These are phyloP conservation scores for Brachymystax lenok DNA, from an alignment of 2,797 vertebrate genomes.

Conservation along the genomic window DNA sequence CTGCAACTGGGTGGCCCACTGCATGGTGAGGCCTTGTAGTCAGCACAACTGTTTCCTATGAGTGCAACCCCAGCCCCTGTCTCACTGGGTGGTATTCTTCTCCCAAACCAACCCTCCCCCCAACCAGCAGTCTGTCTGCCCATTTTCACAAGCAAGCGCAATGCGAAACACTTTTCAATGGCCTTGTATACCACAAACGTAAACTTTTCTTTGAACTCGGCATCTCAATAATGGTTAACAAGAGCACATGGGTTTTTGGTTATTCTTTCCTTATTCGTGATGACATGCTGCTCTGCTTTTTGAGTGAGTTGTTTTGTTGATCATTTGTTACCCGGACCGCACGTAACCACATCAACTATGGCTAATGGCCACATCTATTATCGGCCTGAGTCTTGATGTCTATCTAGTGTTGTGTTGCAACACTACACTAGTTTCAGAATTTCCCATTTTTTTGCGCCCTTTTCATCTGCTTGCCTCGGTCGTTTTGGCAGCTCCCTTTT, in stretches of 20 bases:
- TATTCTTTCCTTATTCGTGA: background rate
- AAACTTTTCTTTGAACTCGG: constrained; percentile 18
- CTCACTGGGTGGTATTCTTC: constrained; percentile 81
- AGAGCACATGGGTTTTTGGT: background rate
- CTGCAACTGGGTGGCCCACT: constrained; percentile 78
- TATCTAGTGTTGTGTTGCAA: background rate
- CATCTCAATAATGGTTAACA: constrained; percentile 12
- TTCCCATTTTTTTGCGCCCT: background rate
- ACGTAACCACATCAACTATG: background rate
- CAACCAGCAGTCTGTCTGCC: constrained; percentile 35
- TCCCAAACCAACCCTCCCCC: constrained; percentile 45
- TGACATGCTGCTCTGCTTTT: background rate
- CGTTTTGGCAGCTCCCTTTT: background rate
- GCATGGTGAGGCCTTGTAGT: constrained; percentile 79
- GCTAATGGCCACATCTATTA: background rate
- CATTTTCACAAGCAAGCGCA: constrained; percentile 48
- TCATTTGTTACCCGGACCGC: background rate
- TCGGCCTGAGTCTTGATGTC: background rate
- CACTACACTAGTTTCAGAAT: background rate
- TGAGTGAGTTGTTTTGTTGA: background rate
- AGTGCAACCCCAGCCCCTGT: constrained; percentile 53
- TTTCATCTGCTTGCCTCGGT: background rate
- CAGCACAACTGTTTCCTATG: constrained; percentile 81
- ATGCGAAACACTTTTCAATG: constrained; percentile 43
- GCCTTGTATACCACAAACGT: constrained; percentile 14